Evolutionary conservation across 2,797 vertebrate species (phyloP), one percentile per base, ranked within the genome.

Genomic region (Thunnus albacares): DNA sequence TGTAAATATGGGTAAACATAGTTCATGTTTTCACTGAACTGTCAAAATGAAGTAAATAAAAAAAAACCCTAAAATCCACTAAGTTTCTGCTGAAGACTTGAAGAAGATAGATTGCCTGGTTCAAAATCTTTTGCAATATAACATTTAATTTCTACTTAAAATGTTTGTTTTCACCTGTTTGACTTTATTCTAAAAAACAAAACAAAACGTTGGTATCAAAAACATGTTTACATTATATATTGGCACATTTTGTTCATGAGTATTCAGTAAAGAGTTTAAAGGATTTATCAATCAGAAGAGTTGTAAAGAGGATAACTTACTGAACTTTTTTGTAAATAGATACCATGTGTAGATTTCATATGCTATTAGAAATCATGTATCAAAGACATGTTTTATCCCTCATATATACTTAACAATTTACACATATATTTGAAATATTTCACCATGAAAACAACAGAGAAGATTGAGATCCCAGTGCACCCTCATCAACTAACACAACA

Each of bases 171-270:
- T n/a, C 26, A 45, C 14, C 5, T 62, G 12, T 53, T 45, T 45
- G 43, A 22, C 41, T 41, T 41, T 7, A 53, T 45, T 56, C 24
- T 18, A 30, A 17, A 24, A 24, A 24, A 24, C 24, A 24, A 76
- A 61, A n/a, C n/a, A n/a, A 45, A 45, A 45, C 14, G 11, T 63
- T 56, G n/a, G 51, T 78, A 65, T 83, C 53, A 61, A 82, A 79
- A 75, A 17, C 30, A 20, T 30, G 28, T 65, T 72, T 58, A 77
- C 28, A 55, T 56, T 63, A 73, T 41, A 60, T 88, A 78, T 91
- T 70, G 87, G 91, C 90, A 93, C 87, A 59, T 74, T 81, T 81
- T 72, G 75, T 72, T 72, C 75, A 61, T 74, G 55, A 53, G 45
- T 74, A 35, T 47, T 69, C 17, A 33, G 6, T 33, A 33, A 33